phyloP scores from a whole-genome alignment of 2,113 vertebrate genomes.

The Plectropomus leopardus region DNA sequence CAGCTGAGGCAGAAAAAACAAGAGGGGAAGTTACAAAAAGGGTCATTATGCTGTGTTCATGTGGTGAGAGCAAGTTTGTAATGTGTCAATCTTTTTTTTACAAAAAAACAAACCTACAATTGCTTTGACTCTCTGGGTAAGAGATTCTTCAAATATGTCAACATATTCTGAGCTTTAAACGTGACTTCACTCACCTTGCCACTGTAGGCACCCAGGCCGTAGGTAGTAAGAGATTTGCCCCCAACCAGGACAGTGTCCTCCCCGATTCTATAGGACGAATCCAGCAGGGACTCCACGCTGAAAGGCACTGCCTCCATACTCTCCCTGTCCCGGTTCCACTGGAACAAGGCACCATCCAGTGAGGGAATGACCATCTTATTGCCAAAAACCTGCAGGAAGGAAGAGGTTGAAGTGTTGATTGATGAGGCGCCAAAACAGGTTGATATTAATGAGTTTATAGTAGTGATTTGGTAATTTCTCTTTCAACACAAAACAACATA shows the following conservation, averaged over 20 bases:
- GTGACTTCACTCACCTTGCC: conserved; percentile 88
- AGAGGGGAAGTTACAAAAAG: background rate
- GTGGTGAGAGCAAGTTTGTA: background rate
- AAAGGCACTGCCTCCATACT: conserved; percentile 98
- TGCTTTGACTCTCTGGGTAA: background rate
- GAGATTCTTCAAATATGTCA: background rate
- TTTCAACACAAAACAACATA: background rate
- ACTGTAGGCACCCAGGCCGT: conserved; percentile 93
- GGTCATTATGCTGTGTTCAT: background rate
- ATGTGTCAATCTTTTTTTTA: background rate
- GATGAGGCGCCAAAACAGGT: background rate
- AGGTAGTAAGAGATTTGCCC: conserved; percentile 95
- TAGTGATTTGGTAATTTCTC: background rate
- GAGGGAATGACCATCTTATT: conserved; percentile 99
- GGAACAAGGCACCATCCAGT: conserved; percentile 96
- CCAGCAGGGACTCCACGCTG: conserved; percentile 96
- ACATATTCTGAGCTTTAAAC: background rate
- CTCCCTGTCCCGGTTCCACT: conserved; percentile 97
- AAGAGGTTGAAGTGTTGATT: background rate
- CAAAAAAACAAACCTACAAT: background rate
- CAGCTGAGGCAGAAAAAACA: conserved; percentile 83
- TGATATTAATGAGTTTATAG: background rate
- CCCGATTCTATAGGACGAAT: conserved; percentile 95
- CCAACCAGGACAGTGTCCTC: conserved; percentile 97
- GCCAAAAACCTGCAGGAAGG: conserved; percentile 90